These are phyloP conservation scores for Microcebus ravelobensis DNA, from an alignment of 2,113 vertebrate species.

Conservation along the genomic window DNA sequence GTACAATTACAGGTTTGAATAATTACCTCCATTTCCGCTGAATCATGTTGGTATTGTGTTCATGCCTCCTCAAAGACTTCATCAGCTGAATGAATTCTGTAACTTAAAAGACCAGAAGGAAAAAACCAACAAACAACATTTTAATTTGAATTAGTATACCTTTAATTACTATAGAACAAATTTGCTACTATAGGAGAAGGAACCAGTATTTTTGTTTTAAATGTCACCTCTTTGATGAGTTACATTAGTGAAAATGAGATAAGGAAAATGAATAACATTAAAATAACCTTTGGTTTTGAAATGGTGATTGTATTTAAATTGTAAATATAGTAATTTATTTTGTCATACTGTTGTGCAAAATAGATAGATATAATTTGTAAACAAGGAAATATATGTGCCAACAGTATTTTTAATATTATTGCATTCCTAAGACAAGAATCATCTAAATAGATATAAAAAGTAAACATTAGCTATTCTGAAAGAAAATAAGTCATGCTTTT, in stretches of 20 bases:
- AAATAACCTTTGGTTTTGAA: background rate
- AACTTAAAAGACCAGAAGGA: background rate
- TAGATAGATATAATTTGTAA: background rate
- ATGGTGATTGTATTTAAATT: background rate
- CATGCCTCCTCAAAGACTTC: background rate
- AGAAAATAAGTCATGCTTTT: background rate
- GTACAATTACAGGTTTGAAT: constrained; percentile 39
- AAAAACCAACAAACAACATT: background rate
- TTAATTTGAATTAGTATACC: background rate
- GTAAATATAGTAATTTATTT: background rate
- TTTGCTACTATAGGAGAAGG: background rate
- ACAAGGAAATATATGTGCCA: background rate
- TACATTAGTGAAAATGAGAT: background rate
- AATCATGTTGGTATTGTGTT: constrained; percentile 13
- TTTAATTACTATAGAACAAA: background rate
- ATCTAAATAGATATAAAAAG: background rate
- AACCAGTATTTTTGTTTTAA: background rate
- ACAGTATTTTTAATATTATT: background rate
- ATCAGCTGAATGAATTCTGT: background rate
- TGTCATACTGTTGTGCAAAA: background rate
- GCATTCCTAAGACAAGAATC: background rate
- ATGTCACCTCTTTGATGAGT: background rate
- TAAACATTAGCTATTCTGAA: background rate
- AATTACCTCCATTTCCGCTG: constrained; percentile 45
- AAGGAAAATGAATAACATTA: background rate